phyloP scores from a whole-genome alignment of 2,797 vertebrate genomes.

The Lateolabrax maculatus region DNA sequence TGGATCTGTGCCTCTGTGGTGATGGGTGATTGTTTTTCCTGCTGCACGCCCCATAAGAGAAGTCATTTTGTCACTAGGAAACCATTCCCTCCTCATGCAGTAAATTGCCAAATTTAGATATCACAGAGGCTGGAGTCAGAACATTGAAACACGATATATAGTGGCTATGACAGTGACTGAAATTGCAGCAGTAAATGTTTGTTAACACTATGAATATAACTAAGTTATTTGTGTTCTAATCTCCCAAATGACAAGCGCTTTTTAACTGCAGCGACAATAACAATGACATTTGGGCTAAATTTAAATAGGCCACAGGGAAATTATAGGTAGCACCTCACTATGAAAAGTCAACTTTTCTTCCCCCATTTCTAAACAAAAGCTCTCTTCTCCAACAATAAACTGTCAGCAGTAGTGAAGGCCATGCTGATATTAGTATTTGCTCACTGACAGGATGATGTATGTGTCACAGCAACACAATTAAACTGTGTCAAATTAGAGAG shows the following conservation, averaged over 20 bases:
- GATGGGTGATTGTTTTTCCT: neutral
- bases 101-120: constrained; percentile 25
- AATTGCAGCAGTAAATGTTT: constrained; percentile 16
- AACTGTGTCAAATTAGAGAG: constrained; percentile 65
- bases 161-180: neutral
- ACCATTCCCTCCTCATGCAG: neutral
- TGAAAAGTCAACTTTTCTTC: constrained; percentile 31
- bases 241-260: neutral
- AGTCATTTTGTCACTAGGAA: neutral
- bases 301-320: constrained; percentile 38
- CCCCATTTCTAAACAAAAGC: constrained; percentile 12
- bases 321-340: constrained; percentile 12
- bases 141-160: neutral
- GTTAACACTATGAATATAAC: constrained; percentile 14
- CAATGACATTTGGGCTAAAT: neutral
- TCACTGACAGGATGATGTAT: constrained; percentile 73
- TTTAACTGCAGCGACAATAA: constrained; percentile 11
- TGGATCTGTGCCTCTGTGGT: constrained; percentile 1
- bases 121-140: neutral
- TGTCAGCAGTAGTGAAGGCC: constrained; percentile 36
- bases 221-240: constrained; percentile 15
- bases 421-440: constrained; percentile 65
- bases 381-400: constrained; percentile 11
- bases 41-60: neutral
- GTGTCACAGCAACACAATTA: constrained; percentile 67